These are phyloP conservation scores for Matsumyia berberina DNA, from an alignment of 2,888 invertebrate genomes.

Conservation along the genomic window DNA sequence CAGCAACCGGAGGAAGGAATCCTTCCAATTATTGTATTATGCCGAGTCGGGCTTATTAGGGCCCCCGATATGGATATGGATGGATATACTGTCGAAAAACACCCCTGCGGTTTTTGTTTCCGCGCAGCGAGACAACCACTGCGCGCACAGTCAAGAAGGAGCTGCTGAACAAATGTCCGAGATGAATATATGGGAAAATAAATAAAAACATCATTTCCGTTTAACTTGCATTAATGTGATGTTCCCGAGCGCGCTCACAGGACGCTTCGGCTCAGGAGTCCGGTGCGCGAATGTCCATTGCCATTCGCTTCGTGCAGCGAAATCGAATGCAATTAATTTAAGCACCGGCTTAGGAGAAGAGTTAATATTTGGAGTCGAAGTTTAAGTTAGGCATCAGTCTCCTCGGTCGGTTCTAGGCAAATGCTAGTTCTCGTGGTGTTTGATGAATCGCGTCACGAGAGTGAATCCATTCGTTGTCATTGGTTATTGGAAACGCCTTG, in stretches of 20 bases:
- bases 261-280: constrained; percentile 20
- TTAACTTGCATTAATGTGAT: constrained; percentile 76
- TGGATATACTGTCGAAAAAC: constrained; percentile 75
- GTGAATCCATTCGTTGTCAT: constrained; percentile 63
- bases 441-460: constrained; percentile 74
- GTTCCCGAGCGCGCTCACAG: constrained; percentile 48
- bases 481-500: constrained; percentile 64
- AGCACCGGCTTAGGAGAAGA: constrained; percentile 41
- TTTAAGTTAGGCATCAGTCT: constrained; percentile 68
- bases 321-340: constrained; percentile 76
- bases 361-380: constrained; percentile 56
- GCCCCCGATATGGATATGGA: constrained; percentile 65
- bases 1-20: constrained; percentile 46
- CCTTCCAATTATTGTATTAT: constrained; percentile 75
- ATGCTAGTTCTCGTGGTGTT: constrained; percentile 59
- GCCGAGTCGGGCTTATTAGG: constrained; percentile 68
- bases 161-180: constrained; percentile 76
- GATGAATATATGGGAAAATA: constrained; percentile 75
- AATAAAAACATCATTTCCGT: constrained; percentile 77
- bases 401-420: constrained; percentile 36
- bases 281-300: constrained; percentile 28
- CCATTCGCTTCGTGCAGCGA: constrained; percentile 64
- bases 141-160: constrained; percentile 74
- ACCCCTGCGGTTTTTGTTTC: constrained; percentile 77
- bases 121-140: constrained; percentile 77